Conservation (phyloP, 1,140 invertebrate species). For the Leptinotarsa lineolata region DNA sequence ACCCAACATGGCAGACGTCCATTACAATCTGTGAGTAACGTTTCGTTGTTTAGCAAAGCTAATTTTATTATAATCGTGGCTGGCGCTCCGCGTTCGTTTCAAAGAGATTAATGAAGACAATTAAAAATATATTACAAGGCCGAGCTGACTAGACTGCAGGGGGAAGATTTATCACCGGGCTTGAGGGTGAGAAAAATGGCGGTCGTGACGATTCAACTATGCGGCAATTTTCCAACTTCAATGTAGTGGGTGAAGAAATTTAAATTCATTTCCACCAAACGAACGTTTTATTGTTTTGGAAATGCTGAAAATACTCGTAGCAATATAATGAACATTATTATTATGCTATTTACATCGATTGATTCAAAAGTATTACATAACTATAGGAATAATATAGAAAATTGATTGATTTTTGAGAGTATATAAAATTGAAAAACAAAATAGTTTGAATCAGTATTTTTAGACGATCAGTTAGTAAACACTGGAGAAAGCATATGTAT, state of each 20-base stretch:
- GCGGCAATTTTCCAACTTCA: not conserved
- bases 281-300: not conserved
- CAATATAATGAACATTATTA: too few relatives aligned
- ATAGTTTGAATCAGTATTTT: too few relatives aligned
- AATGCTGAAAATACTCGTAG: too few relatives aligned
- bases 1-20: slow-evolving; percentile 95
- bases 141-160: not conserved
- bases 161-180: not conserved
- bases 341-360: too few relatives aligned
- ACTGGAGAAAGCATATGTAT: too few relatives aligned
- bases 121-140: slow-evolving; percentile 29
- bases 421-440: too few relatives aligned
- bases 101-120: slow-evolving; percentile 28
- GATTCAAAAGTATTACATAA: too few relatives aligned
- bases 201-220: not conserved
- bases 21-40: slow-evolving; percentile 94
- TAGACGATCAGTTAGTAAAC: too few relatives aligned
- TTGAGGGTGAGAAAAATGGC: not conserved
- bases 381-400: too few relatives aligned
- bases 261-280: not conserved
- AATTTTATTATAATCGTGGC: slow-evolving; percentile 27
- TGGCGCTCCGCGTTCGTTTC: slow-evolving; percentile 8
- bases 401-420: too few relatives aligned
- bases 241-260: not conserved
- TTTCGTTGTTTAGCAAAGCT: slow-evolving; percentile 28